These are phyloP conservation scores for Adelges cooleyi DNA, from an alignment of 1,140 invertebrate genomes.

Conservation along the genomic window DNA sequence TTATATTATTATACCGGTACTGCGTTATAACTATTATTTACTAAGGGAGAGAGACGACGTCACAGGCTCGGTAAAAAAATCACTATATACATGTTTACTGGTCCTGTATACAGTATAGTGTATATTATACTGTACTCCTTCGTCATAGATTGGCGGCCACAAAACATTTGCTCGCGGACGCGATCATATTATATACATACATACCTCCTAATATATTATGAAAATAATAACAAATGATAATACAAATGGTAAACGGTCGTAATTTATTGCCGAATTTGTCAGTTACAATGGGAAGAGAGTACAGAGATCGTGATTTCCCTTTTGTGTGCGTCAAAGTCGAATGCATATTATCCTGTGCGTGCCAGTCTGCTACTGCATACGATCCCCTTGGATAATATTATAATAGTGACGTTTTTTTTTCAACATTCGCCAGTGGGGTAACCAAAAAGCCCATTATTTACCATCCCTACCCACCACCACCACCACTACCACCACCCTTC, in stretches of 20 bases:
- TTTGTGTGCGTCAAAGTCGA: slow-evolving; percentile 19
- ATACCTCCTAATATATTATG: too few relatives aligned
- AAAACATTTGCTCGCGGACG: slow-evolving; percentile 24
- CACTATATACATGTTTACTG: too few relatives aligned
- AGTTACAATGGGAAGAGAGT: slow-evolving; percentile 6
- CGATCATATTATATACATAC: too few relatives aligned
- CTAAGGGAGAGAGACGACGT: slow-evolving; percentile 8
- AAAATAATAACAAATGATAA: slow-evolving; percentile 27
- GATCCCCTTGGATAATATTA: slow-evolving; percentile 12
- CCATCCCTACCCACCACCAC: background rate
- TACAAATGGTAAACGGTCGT: slow-evolving; percentile 27
- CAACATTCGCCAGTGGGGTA: background rate
- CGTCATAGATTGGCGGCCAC: background rate
- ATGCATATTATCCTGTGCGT: slow-evolving; percentile 1
- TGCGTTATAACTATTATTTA: too few relatives aligned
- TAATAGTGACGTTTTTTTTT: slow-evolving; percentile 25
- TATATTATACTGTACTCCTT: too few relatives aligned
- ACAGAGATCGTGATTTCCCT: slow-evolving; percentile 1
- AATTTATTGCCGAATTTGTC: slow-evolving; percentile 26
- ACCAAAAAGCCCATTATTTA: slow-evolving; percentile 11
- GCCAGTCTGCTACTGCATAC: background rate
- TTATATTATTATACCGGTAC: too few relatives aligned
- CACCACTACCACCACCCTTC: background rate
- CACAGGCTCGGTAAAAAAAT: slow-evolving; percentile 17
- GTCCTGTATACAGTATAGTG: too few relatives aligned